Conservation (phyloP, 2,797 vertebrate species). For the Myiotriccus ornatus region DNA sequence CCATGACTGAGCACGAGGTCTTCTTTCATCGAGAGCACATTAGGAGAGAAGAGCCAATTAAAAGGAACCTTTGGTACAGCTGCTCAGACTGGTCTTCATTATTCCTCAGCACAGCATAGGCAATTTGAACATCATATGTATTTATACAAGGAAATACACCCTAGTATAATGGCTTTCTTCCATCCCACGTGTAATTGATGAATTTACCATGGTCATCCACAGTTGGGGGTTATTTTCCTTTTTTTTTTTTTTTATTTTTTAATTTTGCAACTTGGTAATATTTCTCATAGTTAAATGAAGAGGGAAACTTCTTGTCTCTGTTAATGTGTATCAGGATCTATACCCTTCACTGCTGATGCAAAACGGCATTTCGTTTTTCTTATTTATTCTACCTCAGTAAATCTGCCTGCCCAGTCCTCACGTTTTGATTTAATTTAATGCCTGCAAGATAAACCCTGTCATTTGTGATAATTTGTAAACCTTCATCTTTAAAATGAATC, state of each 20-base stretch:
- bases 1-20: not conserved
- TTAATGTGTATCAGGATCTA: conserved; percentile 45
- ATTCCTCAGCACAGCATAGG: not conserved
- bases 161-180: not conserved
- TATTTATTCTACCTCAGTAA: conserved; percentile 69
- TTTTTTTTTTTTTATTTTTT: not conserved
- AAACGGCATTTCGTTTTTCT: conserved; percentile 69
- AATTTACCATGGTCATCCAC: not conserved
- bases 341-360: conserved; percentile 60
- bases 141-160: not conserved
- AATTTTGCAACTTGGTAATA: not conserved
- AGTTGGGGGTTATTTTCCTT: not conserved
- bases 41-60: conserved; percentile 50
- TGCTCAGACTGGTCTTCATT: conserved; percentile 33
- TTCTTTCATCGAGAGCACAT: not conserved
- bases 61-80: conserved; percentile 41
- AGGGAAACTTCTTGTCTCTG: conserved; percentile 50
- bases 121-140: not conserved
- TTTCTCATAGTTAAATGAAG: conserved; percentile 33
- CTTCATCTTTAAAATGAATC: conserved; percentile 65
- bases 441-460: conserved; percentile 69
- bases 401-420: conserved; percentile 57
- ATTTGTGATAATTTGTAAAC: conserved; percentile 72
- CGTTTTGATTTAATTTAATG: conserved; percentile 72
- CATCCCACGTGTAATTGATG: not conserved